phyloP scores from a whole-genome alignment of 92 coral and sea anemone genomes.

The Bergia sp. region DNA sequence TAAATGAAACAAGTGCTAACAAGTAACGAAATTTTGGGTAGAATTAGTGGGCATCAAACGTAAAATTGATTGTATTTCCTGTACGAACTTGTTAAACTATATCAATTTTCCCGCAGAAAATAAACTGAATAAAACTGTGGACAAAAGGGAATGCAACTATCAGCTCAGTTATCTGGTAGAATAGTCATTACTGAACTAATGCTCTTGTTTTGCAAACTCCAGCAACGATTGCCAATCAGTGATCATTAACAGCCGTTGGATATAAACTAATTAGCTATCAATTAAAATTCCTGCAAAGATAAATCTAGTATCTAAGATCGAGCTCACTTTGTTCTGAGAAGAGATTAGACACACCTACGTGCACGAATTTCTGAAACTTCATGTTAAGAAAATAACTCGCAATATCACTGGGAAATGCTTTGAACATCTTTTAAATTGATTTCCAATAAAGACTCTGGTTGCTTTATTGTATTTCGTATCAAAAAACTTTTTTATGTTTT shows the following conservation, averaged over 20 bases:
- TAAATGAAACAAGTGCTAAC: not conserved
- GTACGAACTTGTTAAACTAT: too few relatives aligned
- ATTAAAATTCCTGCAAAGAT: slow-evolving; percentile 20
- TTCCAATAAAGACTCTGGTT: not conserved
- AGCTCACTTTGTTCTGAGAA: not conserved
- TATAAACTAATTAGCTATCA: slow-evolving; percentile 15
- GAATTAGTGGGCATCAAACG: too few relatives aligned
- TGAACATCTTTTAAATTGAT: not conserved
- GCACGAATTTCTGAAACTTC: not conserved
- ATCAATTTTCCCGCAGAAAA: not conserved
- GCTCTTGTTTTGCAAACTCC: not conserved
- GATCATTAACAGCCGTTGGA: not conserved
- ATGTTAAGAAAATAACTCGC: not conserved
- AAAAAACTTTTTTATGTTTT: not conserved
- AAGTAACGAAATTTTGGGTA: too few relatives aligned
- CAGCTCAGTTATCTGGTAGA: not conserved
- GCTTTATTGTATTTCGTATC: not conserved
- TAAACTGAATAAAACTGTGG: not conserved
- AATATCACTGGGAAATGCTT: not conserved
- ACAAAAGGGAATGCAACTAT: not conserved
- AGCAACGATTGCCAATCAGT: not conserved
- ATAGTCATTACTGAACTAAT: too few relatives aligned
- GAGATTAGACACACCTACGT: not conserved
- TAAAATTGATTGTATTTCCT: too few relatives aligned
- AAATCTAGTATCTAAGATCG: slow-evolving; percentile 8